Conservation (phyloP, 30 jellyfish, hydroid and myxozoan genomes). For the Catostylus mosaicus region DNA sequence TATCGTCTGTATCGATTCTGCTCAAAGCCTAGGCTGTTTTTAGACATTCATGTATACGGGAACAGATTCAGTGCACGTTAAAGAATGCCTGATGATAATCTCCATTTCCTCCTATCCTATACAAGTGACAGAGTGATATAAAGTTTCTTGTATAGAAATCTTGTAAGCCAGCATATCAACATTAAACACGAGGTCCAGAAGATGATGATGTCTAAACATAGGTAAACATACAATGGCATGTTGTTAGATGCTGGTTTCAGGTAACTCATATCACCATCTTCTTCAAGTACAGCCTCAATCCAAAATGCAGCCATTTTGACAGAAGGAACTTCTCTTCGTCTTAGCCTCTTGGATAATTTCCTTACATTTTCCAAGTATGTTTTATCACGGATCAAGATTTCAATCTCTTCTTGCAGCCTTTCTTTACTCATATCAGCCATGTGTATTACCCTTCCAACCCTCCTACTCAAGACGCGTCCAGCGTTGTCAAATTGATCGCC, state of each 20-base stretch:
- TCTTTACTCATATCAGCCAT: constrained; percentile 2
- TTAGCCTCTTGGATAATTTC: constrained; percentile 39
- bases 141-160: too few species aligned
- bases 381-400: constrained; percentile 1
- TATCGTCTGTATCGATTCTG: too few species aligned
- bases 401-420: constrained; percentile 1
- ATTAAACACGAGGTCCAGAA: too few species aligned
- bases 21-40: too few species aligned
- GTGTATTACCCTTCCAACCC: constrained; percentile 53
- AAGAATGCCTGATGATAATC: too few species aligned
- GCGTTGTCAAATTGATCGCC: constrained; percentile 81
- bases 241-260: constrained; percentile 22
- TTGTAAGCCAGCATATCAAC: too few species aligned
- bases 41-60: too few species aligned
- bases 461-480: constrained; percentile 52
- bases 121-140: too few species aligned
- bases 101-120: too few species aligned
- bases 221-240: constrained; percentile 11
- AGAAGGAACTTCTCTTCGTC: constrained; percentile 30
- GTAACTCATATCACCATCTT: constrained; percentile 40
- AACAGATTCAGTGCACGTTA: too few species aligned
- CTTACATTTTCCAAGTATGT: constrained; percentile 14
- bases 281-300: constrained; percentile 57
- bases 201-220: constrained; percentile 29
- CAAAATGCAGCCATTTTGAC: constrained; percentile 52